Conservation (phyloP, 2,797 vertebrate species). For the Spondyliosoma cantharus region DNA sequence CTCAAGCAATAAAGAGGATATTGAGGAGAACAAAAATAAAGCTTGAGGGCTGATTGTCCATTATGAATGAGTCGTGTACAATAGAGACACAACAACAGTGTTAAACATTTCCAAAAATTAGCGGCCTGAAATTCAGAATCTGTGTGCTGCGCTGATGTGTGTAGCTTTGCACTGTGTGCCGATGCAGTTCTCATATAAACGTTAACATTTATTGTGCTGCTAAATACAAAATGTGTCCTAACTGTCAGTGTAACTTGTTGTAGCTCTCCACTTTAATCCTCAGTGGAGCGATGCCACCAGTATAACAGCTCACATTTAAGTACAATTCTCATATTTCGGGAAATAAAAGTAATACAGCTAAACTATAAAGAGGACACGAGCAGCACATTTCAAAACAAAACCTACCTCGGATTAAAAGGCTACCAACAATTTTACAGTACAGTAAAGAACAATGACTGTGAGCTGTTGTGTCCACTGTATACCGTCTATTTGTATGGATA, state of each 20-base stretch:
- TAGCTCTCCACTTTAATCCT: slow-evolving; percentile 12
- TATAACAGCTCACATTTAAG: neutral
- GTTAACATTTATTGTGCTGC: neutral
- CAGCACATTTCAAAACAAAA: slow-evolving; percentile 1
- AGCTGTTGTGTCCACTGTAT: neutral
- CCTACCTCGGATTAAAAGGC: slow-evolving; percentile 4
- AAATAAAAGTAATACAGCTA: slow-evolving; percentile 23
- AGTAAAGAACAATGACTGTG: neutral
- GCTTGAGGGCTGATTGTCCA: slow-evolving; percentile 5
- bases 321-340: slow-evolving; percentile 1
- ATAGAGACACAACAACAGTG: neutral
- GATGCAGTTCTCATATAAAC: slow-evolving; percentile 5
- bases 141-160: neutral
- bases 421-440: neutral
- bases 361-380: neutral
- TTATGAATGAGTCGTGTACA: slow-evolving; percentile 17
- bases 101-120: slow-evolving; percentile 1
- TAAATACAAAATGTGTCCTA: slow-evolving; percentile 1
- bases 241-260: slow-evolving; percentile 9
- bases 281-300: neutral
- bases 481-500: slow-evolving; percentile 7
- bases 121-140: neutral
- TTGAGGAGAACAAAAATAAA: slow-evolving; percentile 26
- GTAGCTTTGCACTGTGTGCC: neutral
- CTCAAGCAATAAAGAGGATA: slow-evolving; percentile 16